These are phyloP conservation scores for Buphagus erythrorhynchus DNA, from an alignment of 2,797 vertebrate species.

Conservation along the genomic window DNA sequence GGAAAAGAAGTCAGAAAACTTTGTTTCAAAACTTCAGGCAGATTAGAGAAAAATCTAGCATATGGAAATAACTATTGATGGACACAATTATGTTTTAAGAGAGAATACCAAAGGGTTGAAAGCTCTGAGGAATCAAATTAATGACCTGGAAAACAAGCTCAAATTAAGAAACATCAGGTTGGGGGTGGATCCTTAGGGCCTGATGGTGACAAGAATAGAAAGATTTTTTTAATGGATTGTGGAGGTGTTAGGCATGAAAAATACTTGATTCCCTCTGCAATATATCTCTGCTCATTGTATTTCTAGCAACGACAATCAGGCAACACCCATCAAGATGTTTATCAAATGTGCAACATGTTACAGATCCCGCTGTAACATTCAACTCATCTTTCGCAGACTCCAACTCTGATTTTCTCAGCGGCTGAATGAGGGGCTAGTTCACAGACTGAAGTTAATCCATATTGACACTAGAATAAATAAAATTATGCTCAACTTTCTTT, in stretches of 20 bases:
- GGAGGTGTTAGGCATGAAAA: constrained; percentile 30
- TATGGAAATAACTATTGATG: constrained; percentile 58
- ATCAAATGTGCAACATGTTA: not conserved
- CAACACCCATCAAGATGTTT: constrained; percentile 27
- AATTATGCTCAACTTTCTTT: not conserved
- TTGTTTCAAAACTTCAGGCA: constrained; percentile 21
- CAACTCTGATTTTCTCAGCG: not conserved
- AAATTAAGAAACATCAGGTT: constrained; percentile 68
- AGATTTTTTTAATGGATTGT: constrained; percentile 26
- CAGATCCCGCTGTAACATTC: not conserved
- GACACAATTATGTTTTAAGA: constrained; percentile 61
- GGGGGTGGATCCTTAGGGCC: constrained; percentile 34
- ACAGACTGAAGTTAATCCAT: not conserved
- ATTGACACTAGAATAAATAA: not conserved
- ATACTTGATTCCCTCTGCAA: not conserved
- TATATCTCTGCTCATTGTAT: constrained; percentile 3
- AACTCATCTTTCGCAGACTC: not conserved
- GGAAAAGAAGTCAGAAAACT: not conserved
- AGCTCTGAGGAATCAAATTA: constrained; percentile 66
- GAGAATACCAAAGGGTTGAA: constrained; percentile 44
- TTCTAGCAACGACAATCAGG: not conserved
- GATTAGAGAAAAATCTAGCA: not conserved
- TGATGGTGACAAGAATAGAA: constrained; percentile 1
- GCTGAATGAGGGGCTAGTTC: not conserved
- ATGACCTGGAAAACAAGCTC: constrained; percentile 73